Evolutionary conservation across 2,888 invertebrate species (phyloP).

Genomic region (Nasonia oneida): DNA sequence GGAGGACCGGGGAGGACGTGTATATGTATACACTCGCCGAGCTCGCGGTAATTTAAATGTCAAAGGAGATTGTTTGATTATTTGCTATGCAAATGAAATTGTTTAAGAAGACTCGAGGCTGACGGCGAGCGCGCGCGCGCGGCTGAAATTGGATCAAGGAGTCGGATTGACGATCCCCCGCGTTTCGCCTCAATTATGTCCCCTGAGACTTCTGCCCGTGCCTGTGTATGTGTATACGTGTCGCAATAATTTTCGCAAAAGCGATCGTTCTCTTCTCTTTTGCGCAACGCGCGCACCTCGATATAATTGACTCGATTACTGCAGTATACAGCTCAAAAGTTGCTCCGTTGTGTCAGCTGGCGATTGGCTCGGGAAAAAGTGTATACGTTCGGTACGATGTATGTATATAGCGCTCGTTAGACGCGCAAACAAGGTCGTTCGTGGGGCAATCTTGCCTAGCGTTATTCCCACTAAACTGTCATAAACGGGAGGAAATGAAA

Average conservation of each 20-base stretch:
- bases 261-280: constrained; percentile 18
- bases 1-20: constrained; percentile 39
- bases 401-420: background rate
- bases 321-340: background rate
- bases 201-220: constrained; percentile 63
- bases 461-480: constrained; percentile 79
- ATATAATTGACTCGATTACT: constrained; percentile 44
- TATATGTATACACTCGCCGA: constrained; percentile 11
- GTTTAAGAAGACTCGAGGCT: constrained; percentile 71
- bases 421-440: constrained; percentile 70
- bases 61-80: constrained; percentile 78
- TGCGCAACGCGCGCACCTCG: background rate
- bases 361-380: no score
- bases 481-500: constrained; percentile 80
- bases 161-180: constrained; percentile 73
- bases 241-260: constrained; percentile 70
- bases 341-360: background rate
- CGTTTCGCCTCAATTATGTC: constrained; percentile 76
- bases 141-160: constrained; percentile 79
- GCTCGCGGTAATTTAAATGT: constrained; percentile 75
- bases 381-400: no score
- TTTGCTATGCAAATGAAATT: constrained; percentile 78
- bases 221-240: constrained; percentile 61
- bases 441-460: constrained; percentile 77
- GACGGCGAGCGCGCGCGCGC: constrained; percentile 66